phyloP scores from a whole-genome alignment of 1,140 invertebrate species.

The Sipha flava region DNA sequence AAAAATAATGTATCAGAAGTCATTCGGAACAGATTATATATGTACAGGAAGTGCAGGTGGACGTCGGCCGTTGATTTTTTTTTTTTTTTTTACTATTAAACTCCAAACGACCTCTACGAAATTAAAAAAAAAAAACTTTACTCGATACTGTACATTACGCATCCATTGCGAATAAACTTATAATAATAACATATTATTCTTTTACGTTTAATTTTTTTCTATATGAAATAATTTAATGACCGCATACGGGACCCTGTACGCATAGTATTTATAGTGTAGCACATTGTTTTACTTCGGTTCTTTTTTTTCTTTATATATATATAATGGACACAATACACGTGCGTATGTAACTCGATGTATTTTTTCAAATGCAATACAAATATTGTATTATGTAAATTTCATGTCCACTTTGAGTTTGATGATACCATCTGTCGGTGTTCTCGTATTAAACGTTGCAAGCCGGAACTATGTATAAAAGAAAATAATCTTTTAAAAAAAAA shows the following conservation, averaged over 20 bases:
- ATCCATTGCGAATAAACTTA: not conserved
- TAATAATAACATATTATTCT: not conserved
- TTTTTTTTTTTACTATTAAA: not conserved
- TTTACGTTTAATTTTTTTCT: not conserved
- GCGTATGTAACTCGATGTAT: not conserved
- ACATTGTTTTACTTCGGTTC: not conserved
- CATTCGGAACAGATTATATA: conserved; percentile 20
- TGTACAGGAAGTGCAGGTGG: not conserved
- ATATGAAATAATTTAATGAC: not conserved
- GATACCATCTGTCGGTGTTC: conserved; percentile 9
- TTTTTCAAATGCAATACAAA: not conserved
- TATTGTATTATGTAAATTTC: conserved; percentile 28
- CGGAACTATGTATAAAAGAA: not conserved
- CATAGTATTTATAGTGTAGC: not conserved
- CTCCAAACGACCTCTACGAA: not conserved
- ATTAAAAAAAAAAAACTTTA: not conserved
- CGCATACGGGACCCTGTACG: too few species aligned
- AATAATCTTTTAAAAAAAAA: not conserved
- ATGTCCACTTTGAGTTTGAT: not conserved
- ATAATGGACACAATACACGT: not conserved
- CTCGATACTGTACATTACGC: too few species aligned
- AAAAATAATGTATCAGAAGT: conserved; percentile 12
- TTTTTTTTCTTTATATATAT: not conserved
- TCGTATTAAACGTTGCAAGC: not conserved
- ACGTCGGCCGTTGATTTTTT: conserved; percentile 4